Percentiles rank a stretch among this genome's conserved stretches.
Conservation (phyloP, 1,140 invertebrate genomes). For the Dendrolimus kikuchii region DNA sequence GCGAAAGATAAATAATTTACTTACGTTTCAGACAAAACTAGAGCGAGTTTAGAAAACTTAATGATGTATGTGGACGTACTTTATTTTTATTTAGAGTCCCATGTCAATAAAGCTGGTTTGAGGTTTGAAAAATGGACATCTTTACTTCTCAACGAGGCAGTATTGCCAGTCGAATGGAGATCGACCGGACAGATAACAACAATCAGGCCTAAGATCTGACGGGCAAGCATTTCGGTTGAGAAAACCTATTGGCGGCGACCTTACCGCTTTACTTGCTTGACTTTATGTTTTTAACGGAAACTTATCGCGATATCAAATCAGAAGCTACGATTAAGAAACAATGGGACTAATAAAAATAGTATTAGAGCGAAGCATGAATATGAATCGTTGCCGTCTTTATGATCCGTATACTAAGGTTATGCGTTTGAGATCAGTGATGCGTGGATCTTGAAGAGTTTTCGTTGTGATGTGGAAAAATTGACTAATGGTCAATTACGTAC, state of each 20-base stretch:
- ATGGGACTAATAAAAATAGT: constrained; percentile 60
- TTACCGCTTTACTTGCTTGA: constrained; percentile 40
- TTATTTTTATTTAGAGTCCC: constrained; percentile 35
- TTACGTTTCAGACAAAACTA: constrained; percentile 1
- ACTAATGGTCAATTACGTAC: no score
- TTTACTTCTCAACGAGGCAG: constrained; percentile 26
- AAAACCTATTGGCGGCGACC: constrained; percentile 36
- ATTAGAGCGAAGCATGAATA: constrained; percentile 45
- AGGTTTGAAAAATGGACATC: constrained; percentile 46
- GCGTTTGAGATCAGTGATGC: constrained; percentile 4
- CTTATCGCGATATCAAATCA: constrained; percentile 62
- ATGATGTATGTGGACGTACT: constrained; percentile 9
- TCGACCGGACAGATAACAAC: constrained; percentile 39
- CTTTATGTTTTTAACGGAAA: constrained; percentile 56
- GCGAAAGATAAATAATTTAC: constrained; percentile 11
- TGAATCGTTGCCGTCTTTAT: constrained; percentile 48
- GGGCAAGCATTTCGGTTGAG: constrained; percentile 39
- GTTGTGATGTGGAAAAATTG: constrained; percentile 4
- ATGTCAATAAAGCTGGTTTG: constrained; percentile 31
- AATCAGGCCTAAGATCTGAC: constrained; percentile 46
- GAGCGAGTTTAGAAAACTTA: no score
- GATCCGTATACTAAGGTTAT: constrained; percentile 19
- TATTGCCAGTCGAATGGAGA: constrained; percentile 44
- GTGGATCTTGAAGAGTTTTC: not conserved
- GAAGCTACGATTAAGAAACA: constrained; percentile 61